Conservation (phyloP, 2,113 vertebrate genomes). For the Cavia aperea region DNA sequence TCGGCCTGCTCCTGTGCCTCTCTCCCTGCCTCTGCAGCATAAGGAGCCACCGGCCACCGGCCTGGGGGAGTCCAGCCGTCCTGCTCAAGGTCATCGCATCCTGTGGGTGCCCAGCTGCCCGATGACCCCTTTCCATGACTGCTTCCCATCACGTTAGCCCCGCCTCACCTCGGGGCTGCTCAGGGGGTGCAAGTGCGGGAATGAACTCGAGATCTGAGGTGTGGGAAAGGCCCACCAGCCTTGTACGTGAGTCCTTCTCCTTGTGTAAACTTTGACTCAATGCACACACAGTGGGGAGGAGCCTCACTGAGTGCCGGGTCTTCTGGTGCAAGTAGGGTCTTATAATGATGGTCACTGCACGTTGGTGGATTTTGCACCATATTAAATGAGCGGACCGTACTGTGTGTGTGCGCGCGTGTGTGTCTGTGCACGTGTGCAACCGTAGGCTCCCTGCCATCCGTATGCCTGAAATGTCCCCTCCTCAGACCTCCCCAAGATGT, state of each 20-base stretch:
- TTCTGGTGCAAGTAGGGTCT: accelerated
- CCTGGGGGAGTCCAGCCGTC: background rate
- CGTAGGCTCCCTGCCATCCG: background rate
- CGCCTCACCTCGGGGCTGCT: background rate
- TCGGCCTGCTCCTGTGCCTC: too few relatives aligned
- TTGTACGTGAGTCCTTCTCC: accelerated
- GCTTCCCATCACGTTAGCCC: background rate
- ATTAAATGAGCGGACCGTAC: background rate
- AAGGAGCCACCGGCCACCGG: background rate
- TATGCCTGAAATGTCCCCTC: accelerated
- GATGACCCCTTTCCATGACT: background rate
- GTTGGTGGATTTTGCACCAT: background rate
- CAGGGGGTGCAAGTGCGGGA: accelerated
- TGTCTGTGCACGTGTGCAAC: background rate
- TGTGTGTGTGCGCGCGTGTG: background rate
- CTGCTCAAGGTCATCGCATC: background rate
- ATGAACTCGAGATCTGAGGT: background rate
- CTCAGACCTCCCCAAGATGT: too few relatives aligned
- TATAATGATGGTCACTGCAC: background rate
- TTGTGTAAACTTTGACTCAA: background rate
- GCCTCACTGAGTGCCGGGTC: background rate
- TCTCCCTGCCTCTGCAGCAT: accelerated
- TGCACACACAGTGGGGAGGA: accelerated
- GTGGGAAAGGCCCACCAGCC: background rate
- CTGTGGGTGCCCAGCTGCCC: background rate